A percentile compares a stretch with the other conserved stretches of the same genome.
phyloP scores from a whole-genome alignment of 2,888 invertebrate species.

The Spodoptera picta region DNA sequence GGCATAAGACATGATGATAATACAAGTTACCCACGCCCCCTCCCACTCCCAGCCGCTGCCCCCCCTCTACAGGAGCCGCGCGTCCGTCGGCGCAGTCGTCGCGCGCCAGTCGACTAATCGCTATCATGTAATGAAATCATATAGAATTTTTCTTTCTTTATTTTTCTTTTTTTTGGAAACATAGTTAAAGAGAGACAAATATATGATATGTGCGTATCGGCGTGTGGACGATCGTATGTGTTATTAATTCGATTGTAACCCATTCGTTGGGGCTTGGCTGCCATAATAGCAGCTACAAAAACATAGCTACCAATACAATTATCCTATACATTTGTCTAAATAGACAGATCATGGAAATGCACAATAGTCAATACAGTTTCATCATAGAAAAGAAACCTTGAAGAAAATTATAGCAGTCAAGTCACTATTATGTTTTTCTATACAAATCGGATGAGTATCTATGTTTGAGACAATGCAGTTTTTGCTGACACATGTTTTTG shows the following conservation, averaged over 20 bases:
- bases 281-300: conserved; percentile 47
- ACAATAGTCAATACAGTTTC: not conserved
- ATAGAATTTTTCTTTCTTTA: conserved; percentile 82
- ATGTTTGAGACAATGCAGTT: conserved; percentile 54
- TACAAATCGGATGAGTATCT: conserved; percentile 63
- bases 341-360: not conserved
- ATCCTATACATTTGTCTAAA: not conserved
- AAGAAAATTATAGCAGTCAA: conserved; percentile 62
- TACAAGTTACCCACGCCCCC: conserved; percentile 69
- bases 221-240: conserved; percentile 86
- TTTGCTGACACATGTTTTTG: conserved; percentile 13
- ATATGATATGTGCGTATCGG: conserved; percentile 88
- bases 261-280: conserved; percentile 64
- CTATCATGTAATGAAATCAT: conserved; percentile 84
- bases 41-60: conserved; percentile 70
- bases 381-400: conserved; percentile 13
- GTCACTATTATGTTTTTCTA: conserved; percentile 64
- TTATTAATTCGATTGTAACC: conserved; percentile 81
- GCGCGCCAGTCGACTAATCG: conserved; percentile 76
- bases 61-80: conserved; percentile 76
- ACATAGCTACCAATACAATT: no score
- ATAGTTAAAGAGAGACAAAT: conserved; percentile 81
- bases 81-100: conserved; percentile 66
- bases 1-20: conserved; percentile 64
- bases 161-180: conserved; percentile 82